Percentiles rank a stretch among this genome's conserved stretches.
Conservation (phyloP, 2,888 invertebrate species). For the Agrilus cyanescens region DNA sequence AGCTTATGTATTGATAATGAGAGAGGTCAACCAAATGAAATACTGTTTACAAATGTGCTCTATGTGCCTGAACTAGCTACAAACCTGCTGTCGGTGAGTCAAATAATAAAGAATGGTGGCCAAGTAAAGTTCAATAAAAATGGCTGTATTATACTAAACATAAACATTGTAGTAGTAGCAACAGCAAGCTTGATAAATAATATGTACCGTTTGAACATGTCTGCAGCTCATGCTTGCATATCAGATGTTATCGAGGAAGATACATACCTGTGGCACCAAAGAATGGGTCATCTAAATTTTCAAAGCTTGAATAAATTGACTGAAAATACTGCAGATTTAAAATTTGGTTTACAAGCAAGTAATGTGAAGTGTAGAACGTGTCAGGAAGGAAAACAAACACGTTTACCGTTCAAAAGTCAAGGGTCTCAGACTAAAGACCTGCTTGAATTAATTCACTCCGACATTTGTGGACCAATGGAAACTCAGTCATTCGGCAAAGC, state of each 20-base stretch:
- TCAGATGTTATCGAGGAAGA: slow-evolving; percentile 1
- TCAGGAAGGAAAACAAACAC: slow-evolving; percentile 15
- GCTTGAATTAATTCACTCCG: slow-evolving; percentile 17
- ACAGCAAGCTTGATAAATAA: slow-evolving; percentile 2
- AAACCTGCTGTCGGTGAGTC: slow-evolving; percentile 11
- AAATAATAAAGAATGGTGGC: slow-evolving; percentile 10
- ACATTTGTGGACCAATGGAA: too few relatives aligned
- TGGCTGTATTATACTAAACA: slow-evolving; percentile 4
- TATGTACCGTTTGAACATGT: not conserved
- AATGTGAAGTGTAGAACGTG: slow-evolving; percentile 10
- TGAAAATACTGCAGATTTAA: too few relatives aligned
- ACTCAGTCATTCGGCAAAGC: slow-evolving; percentile 13
- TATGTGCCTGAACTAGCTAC: slow-evolving; percentile 11
- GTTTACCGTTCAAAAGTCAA: slow-evolving; percentile 16
- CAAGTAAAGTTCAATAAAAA: slow-evolving; percentile 4
- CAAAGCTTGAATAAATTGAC: not conserved
- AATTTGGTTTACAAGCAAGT: too few relatives aligned
- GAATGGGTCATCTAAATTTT: slow-evolving; percentile 4
- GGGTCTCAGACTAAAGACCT: slow-evolving; percentile 12
- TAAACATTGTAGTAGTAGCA: slow-evolving; percentile 4
- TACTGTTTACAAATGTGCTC: too few relatives aligned
- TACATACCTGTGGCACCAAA: slow-evolving; percentile 1
- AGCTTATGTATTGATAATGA: too few relatives aligned
- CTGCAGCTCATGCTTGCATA: not conserved
- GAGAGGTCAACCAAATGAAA: too few relatives aligned